Conservation (phyloP, 2,888 invertebrate species). For the Sinodicranocentrus sp. region DNA sequence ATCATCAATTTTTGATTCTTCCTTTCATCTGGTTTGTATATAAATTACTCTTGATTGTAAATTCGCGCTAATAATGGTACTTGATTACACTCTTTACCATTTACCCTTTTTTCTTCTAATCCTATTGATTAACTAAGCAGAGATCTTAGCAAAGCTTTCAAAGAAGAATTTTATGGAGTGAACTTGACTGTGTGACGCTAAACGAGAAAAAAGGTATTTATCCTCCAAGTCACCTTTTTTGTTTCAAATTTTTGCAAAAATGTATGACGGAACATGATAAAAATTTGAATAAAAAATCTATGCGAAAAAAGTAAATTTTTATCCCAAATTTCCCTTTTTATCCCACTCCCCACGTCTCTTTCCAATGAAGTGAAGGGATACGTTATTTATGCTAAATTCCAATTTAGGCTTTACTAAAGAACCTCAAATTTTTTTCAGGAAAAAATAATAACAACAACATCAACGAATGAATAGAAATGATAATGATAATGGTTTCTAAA, state of each 20-base stretch:
- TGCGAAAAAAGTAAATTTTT: neutral
- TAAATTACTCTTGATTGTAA: slow-evolving; percentile 58
- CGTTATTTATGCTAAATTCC: neutral
- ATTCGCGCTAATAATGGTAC: slow-evolving; percentile 50
- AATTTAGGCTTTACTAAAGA: slow-evolving; percentile 18
- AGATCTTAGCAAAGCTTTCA: neutral
- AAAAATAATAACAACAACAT: slow-evolving; percentile 6
- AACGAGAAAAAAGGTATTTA: no score
- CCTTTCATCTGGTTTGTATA: slow-evolving; percentile 39
- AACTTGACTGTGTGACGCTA: no score
- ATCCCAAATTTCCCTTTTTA: slow-evolving; percentile 2
- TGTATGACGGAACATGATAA: neutral
- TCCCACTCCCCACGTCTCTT: neutral
- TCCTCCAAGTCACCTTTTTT: no score
- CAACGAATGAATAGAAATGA: slow-evolving; percentile 1
- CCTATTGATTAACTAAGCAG: neutral
- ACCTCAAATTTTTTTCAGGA: slow-evolving; percentile 6
- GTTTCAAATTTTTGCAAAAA: no score
- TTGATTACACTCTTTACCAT: slow-evolving; percentile 24
- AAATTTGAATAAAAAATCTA: slow-evolving; percentile 35
- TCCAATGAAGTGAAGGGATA: no score
- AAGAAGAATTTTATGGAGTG: neutral
- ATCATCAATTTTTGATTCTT: slow-evolving; percentile 44
- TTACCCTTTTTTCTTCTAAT: slow-evolving; percentile 5
- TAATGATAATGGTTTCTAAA: slow-evolving; percentile 1